Base-by-base conservation (phyloP, 2,888 invertebrate species). In the Drosophila tanythrix region DNA sequence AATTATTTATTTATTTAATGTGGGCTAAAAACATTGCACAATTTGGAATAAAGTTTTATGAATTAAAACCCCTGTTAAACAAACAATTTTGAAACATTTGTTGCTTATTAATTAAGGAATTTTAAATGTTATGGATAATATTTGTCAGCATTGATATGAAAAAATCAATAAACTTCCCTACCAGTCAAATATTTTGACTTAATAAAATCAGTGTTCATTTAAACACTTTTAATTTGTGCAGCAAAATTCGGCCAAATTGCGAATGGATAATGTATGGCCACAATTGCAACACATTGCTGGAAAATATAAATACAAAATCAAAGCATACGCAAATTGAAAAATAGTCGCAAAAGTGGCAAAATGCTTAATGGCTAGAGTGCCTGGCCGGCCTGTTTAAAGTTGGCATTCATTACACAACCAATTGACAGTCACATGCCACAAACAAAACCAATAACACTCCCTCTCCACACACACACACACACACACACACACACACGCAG, bases 401-500 rank as follows among this genome's bases (percentile, higher is more conserved):
- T 70, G 66, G 63, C 82, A 79, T 76, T 79, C 66, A 67, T 80
- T 79, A 80, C 80, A 63, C 76, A 72, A 72, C 80, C 86, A 83
- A 83, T 85, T 84, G 88, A 86, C 82, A 88, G 89, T 81, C 84
- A 88, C 79, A 86, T 86, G 82, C 84, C 84, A 79, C 83, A 86
- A 57, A 85, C 88, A 88, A 74, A 81, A 57, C 81, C 76, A 75
- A 82, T 51, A 52, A 70, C 63, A 63, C 68, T 69, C 65, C 68
- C 57, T 56, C 76, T 40, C 21, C 21, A 21, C 58, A 36, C 43
- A 48, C 58, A 36, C n/a, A 58, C 53, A 38, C 43, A 18, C 31
- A 51, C 59, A 53, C 51, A 60, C 57, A 60, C 64, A 61, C 52
- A 60, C 31, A 65, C 15, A 61, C 15, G 48, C 18, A 48, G 27